Evolutionary conservation across 2,888 invertebrate species (phyloP), one percentile per base, ranked within the genome.

Genomic region (Zele albiditarsus): DNA sequence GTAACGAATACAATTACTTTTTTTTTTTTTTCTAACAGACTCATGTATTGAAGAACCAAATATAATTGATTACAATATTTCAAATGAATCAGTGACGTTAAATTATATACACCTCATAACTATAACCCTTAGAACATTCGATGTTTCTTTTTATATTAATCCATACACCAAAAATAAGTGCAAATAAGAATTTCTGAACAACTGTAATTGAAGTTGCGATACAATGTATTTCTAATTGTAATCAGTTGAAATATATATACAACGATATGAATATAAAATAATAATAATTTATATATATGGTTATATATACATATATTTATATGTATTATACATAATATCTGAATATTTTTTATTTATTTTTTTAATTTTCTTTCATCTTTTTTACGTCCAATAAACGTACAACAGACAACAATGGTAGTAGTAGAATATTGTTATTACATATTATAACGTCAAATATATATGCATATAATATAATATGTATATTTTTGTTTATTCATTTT

Each of bases 341-440:
- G 84, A 86, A 86, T 86, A 83, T 86, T 84, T 84, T 83, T 31
- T 31, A 31, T 31, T 31, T 84, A 79, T 83, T 77, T 69, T 8
- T 74, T 75, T 76, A 49, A 63, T 71, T 79, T 73, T 71, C 66
- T 74, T 71, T 74, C 75, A 73, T 68, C 66, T 60, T 73, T 46
- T 46, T 46, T 71, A 42, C 70, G 81, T 82, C 82, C 85, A 78
- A 80, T 85, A 84, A 86, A 86, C 85, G 84, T 87, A 86, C 84
- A 87, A 87, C 87, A 87, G 87, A 87, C 86, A 87, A 87, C 87
- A 87, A 84, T 87, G 46, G 84, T 85, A 87, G 85, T 84, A 85
- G 86, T 87, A 87, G 85, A 87, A 87, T 86, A 87, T 87, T 83
- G 84, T 86, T 87, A 87, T 84, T 87, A 87, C 83, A 85, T 58